Evolutionary conservation across 2,888 invertebrate genomes (phyloP).

Genomic region (Ochlodes sylvanus): DNA sequence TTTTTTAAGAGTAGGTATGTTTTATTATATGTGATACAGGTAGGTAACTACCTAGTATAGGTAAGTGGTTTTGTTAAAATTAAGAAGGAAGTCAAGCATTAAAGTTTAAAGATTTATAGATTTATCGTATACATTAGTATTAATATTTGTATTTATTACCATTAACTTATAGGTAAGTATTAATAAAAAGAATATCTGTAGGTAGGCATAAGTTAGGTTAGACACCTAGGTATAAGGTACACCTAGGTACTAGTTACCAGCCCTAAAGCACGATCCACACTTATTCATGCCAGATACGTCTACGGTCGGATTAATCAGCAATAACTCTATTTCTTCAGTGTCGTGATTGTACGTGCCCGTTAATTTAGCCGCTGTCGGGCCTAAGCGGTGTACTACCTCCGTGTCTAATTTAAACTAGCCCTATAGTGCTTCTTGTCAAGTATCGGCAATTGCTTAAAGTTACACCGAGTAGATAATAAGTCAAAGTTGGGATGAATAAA

Average conservation of each 20-base stretch:
- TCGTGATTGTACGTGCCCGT: constrained; percentile 32
- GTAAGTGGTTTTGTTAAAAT: too few species aligned
- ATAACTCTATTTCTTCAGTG: constrained; percentile 31
- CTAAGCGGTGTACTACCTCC: constrained; percentile 8
- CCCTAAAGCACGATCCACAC: background rate
- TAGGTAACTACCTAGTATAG: too few species aligned
- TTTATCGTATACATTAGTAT: too few species aligned
- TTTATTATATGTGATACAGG: too few species aligned
- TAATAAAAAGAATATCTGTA: too few species aligned
- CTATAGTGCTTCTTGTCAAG: constrained; percentile 3
- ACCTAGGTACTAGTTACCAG: background rate
- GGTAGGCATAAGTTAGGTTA: too few species aligned
- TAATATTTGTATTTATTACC: too few species aligned
- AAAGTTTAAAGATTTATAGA: too few species aligned
- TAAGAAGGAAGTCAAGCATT: too few species aligned
- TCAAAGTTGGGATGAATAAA: background rate
- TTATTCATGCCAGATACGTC: background rate
- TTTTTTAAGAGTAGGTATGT: too few species aligned
- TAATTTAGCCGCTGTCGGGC: constrained; percentile 3
- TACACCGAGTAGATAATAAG: background rate
- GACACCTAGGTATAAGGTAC: too few species aligned
- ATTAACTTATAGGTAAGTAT: too few species aligned
- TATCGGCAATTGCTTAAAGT: background rate
- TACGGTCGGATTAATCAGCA: constrained; percentile 24
- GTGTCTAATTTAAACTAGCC: constrained; percentile 15